phyloP scores from a whole-genome alignment of 2,113 vertebrate genomes.

The Cochlearius cochlearius region DNA sequence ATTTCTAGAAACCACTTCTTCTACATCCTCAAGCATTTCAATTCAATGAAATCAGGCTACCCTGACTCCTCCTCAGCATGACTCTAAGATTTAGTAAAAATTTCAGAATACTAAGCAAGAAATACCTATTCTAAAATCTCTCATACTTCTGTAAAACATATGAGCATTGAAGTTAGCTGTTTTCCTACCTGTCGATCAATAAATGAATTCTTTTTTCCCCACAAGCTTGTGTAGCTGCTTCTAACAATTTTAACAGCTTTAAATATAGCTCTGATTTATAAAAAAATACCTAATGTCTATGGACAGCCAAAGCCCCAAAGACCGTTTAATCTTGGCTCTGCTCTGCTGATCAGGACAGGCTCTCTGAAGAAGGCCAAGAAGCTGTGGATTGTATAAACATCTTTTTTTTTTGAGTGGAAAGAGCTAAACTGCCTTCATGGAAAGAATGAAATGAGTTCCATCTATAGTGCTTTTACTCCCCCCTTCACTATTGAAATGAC shows the following conservation, averaged over 20 bases:
- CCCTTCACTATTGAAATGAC: neutral
- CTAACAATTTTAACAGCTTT: neutral
- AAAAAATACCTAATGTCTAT: neutral
- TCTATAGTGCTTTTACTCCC: neutral
- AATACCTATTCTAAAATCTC: neutral
- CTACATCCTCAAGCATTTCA: neutral
- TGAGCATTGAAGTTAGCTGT: neutral
- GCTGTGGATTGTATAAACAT: neutral
- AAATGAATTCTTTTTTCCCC: neutral
- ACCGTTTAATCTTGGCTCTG: neutral
- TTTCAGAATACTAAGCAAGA: neutral
- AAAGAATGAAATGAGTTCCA: constrained; percentile 19
- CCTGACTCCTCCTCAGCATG: neutral
- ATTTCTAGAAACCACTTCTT: neutral
- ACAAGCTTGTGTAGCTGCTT: neutral
- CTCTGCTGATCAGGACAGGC: neutral
- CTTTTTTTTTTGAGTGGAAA: neutral
- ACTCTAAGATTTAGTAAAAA: neutral
- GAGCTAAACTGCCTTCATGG: neutral
- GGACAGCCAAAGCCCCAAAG: neutral
- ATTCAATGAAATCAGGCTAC: neutral
- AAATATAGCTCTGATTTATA: neutral
- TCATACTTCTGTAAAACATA: neutral
- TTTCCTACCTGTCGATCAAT: neutral
- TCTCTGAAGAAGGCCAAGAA: neutral